Percentiles rank a stretch among this genome's conserved stretches.
Evolutionary conservation across 2,113 vertebrate genomes (phyloP).

Genomic region (Melozone crissalis): DNA sequence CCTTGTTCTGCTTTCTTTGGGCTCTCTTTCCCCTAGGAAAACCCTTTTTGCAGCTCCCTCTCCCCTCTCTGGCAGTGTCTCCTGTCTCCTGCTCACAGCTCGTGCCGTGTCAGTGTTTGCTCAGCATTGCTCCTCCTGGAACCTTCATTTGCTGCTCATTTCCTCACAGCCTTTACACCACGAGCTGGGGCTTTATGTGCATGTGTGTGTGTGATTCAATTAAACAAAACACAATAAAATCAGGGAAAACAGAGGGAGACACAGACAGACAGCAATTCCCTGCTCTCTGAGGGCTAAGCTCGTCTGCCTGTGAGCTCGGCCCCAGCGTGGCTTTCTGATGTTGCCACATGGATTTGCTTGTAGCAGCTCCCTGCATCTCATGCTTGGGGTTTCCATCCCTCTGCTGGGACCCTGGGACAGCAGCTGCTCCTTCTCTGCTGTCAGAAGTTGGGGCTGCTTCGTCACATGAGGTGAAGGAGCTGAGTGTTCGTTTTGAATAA

Average conservation of each 20-base stretch:
- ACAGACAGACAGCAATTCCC: slow-evolving; percentile 12
- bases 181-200: slow-evolving; percentile 5
- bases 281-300: slow-evolving; percentile 4
- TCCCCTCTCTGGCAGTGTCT: neutral
- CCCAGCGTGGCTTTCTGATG: neutral
- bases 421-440: neutral
- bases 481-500: neutral
- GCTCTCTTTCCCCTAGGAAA: neutral
- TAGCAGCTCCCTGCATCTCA: neutral
- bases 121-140: neutral
- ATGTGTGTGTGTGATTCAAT: slow-evolving; percentile 49
- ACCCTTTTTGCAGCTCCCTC: neutral
- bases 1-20: neutral
- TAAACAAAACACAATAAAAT: slow-evolving; percentile 66
- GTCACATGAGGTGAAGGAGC: neutral
- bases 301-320: neutral
- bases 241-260: slow-evolving; percentile 18
- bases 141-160: neutral
- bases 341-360: neutral
- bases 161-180: neutral
- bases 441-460: neutral
- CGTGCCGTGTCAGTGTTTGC: neutral
- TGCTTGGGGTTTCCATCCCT: neutral
- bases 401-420: neutral
- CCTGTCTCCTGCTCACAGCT: neutral